A percentile compares a stretch with the other conserved stretches of the same genome.
These are phyloP conservation scores for Metaphire vulgaris DNA, from an alignment of 1,140 invertebrate species.

Conservation along the genomic window DNA sequence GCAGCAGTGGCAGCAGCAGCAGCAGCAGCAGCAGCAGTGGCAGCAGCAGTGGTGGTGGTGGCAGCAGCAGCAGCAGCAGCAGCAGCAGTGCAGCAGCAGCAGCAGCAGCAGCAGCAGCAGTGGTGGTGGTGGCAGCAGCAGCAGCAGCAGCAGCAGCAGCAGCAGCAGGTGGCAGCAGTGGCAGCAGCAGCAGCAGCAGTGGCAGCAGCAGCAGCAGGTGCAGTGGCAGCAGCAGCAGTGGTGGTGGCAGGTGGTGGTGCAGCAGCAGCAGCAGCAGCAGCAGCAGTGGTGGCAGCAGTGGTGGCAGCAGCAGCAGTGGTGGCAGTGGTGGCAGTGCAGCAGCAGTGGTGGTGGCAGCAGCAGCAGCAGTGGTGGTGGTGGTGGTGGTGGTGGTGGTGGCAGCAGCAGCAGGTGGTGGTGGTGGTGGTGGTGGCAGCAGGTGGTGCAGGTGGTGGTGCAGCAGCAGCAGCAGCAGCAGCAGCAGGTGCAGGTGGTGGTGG, in stretches of 20 bases:
- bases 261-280: slow-evolving; percentile 1
- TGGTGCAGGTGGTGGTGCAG: neutral
- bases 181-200: neutral
- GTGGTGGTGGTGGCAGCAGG: neutral
- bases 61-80: neutral
- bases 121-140: neutral
- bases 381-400: too few species aligned
- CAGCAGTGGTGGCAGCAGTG: neutral
- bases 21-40: neutral
- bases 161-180: neutral
- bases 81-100: neutral
- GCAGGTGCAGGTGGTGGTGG: neutral
- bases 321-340: neutral
- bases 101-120: neutral
- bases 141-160: neutral
- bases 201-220: neutral
- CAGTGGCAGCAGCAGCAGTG: neutral
- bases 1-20: neutral
- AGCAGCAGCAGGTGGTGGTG: neutral
- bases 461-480: neutral
- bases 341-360: neutral
- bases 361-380: too few species aligned
- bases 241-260: neutral
- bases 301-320: neutral
- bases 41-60: neutral